These are phyloP conservation scores for Balanococcus diminutus DNA, from an alignment of 2,888 invertebrate species.

Conservation along the genomic window DNA sequence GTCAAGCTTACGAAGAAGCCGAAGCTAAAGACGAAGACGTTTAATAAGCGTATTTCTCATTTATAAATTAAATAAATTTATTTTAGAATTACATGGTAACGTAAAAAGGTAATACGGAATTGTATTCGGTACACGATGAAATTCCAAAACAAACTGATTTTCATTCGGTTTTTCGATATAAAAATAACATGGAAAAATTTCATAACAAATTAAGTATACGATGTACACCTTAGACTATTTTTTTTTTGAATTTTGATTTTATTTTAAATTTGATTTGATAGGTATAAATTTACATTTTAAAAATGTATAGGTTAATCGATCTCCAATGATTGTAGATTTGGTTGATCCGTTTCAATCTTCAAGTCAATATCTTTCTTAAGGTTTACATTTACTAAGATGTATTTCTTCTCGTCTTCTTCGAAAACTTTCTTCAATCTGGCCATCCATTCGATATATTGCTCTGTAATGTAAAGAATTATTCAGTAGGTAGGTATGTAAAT, in stretches of 20 bases:
- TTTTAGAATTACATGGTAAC: constrained; percentile 31
- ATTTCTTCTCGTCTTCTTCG: constrained; percentile 58
- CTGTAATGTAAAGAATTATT: constrained; percentile 58
- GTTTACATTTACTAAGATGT: constrained; percentile 18
- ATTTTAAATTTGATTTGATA: not conserved
- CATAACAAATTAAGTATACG: not conserved
- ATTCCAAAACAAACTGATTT: not conserved
- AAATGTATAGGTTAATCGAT: not conserved
- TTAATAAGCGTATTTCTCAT: not conserved
- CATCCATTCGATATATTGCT: constrained; percentile 59
- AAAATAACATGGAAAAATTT: not conserved
- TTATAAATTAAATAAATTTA: not conserved
- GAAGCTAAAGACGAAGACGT: constrained; percentile 31
- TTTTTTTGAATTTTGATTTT: not conserved
- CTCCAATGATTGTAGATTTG: constrained; percentile 30
- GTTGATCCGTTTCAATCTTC: not conserved
- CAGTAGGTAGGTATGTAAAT: no score
- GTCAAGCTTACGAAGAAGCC: constrained; percentile 15
- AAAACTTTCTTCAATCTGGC: constrained; percentile 60
- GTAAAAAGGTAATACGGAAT: not conserved
- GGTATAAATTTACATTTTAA: not conserved
- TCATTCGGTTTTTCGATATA: not conserved
- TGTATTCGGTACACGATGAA: not conserved
- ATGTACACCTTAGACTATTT: not conserved
- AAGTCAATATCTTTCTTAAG: constrained; percentile 10